Percentiles rank a stretch among this genome's conserved stretches.
Evolutionary conservation across 23 tunicate species (phyloP).

Genomic region (Corella eumyota): DNA sequence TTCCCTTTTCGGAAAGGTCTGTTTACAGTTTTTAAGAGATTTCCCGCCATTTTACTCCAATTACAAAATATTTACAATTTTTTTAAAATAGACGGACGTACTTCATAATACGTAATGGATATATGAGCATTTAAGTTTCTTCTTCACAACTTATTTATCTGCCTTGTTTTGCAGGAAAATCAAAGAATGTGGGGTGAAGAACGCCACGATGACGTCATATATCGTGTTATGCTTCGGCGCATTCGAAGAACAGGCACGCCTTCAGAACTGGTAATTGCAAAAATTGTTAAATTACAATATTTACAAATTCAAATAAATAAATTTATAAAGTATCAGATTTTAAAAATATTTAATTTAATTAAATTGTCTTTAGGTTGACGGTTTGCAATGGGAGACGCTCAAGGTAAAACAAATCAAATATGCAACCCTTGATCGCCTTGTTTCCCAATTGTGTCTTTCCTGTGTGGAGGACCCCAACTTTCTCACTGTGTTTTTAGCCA

Average conservation of each 20-base stretch:
- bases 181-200: conserved; percentile 68
- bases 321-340: no score
- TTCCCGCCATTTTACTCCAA: no score
- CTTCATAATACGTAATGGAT: no score
- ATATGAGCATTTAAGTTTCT: no score
- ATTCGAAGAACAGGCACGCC: conserved; percentile 2
- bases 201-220: conserved; percentile 78
- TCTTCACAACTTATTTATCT: no score
- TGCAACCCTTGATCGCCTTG: conserved; percentile 65
- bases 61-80: no score
- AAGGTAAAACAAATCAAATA: conserved; percentile 72
- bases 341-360: background rate
- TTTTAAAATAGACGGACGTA: no score
- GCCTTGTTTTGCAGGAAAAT: no score
- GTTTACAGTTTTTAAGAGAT: no score
- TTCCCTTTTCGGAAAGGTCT: conserved; percentile 10
- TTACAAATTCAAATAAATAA: no score
- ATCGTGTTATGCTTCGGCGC: conserved; percentile 38
- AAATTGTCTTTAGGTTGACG: conserved; percentile 7
- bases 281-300: no score
- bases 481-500: conserved; percentile 67
- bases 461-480: conserved; percentile 67
- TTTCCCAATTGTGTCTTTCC: conserved; percentile 36
- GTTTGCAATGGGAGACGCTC: conserved; percentile 42
- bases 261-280: no score